Conservation (phyloP, 2,888 invertebrate species). For the Xanthostigma xanthostigma region DNA sequence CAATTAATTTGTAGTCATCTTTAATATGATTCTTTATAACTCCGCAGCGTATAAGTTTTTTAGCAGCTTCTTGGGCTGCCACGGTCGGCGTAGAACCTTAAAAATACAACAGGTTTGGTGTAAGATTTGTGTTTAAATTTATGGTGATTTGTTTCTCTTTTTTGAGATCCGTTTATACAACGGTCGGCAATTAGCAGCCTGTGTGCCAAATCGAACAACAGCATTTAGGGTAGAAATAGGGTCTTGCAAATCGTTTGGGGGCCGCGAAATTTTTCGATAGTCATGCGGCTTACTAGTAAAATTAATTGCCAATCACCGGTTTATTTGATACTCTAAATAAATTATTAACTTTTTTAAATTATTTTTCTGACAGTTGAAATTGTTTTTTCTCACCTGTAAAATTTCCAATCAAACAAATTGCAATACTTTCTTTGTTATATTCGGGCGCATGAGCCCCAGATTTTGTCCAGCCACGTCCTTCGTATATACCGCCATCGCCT, state of each 20-base stretch:
- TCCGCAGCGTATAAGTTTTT: conserved; percentile 28
- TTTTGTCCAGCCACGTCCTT: conserved; percentile 47
- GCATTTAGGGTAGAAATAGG: too few species aligned
- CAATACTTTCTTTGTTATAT: conserved; percentile 44
- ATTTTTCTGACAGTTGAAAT: background rate
- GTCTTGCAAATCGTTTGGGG: too few species aligned
- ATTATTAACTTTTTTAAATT: background rate
- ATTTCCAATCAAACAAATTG: conserved; percentile 44
- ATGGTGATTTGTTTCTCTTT: background rate
- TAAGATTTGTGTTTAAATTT: background rate
- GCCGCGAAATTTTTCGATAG: too few species aligned
- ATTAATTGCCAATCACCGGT: too few species aligned
- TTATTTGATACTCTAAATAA: background rate
- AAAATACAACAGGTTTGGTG: background rate
- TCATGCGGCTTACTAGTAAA: too few species aligned
- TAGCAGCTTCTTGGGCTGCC: conserved; percentile 24
- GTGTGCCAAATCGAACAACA: too few species aligned
- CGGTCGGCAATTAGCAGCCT: too few species aligned
- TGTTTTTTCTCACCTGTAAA: conserved; percentile 25
- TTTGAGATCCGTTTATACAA: background rate
- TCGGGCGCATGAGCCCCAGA: conserved; percentile 42
- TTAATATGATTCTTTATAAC: conserved; percentile 26
- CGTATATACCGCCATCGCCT: conserved; percentile 47
- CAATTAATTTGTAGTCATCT: conserved; percentile 25
- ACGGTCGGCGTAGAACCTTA: conserved; percentile 26